Evolutionary conservation across 2,113 vertebrate genomes (phyloP), one percentile per base, ranked within the genome.

Genomic region (Synodontis membranacea): DNA sequence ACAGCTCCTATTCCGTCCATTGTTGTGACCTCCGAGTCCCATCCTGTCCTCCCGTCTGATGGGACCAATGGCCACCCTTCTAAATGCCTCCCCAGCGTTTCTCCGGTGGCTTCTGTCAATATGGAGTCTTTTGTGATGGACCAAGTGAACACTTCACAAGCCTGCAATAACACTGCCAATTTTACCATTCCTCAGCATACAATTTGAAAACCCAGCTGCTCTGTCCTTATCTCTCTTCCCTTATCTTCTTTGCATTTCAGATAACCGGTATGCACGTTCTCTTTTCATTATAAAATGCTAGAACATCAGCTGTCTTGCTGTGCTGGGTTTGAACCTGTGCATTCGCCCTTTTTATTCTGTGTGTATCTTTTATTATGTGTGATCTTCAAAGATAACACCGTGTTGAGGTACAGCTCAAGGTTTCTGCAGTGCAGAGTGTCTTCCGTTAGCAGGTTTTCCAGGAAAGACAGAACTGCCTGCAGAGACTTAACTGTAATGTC

Each of bases 1-100:
- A 46, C 23, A 89, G 86, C 39, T 84, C 79, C 56, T n/a, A 83
- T 90, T 12, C 86, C 94, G 14, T 90, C 94, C 19, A 83, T 94
- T 88, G 91, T 95, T 34, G 93, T 94, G 68, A 94, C 94, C 0
- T 94, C 94, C 34, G 93, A 93, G 75, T 94, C 94, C 83, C 94
- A 90, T 90, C 92, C 93, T 0, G 89, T 89, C 4, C 84, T 93
- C 70, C 9, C 91, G 79, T 79, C 91, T 87, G 19, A 86, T 86
- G 1, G 86, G 87, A 88, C 84, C 84, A 90, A 88, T 6, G 88
- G 90, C 72, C 92, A 88, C 84, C 31, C 66, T 39, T 50, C 42
- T 60, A 91, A 90, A 89, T 84, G 4, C 83, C 68, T 89, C 85
- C 88, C 86, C 23, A 75, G 64, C 37, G 48, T 10, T 80, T 86